Base-by-base conservation (phyloP, 2,113 vertebrate genomes). In the Dromas ardeola region DNA sequence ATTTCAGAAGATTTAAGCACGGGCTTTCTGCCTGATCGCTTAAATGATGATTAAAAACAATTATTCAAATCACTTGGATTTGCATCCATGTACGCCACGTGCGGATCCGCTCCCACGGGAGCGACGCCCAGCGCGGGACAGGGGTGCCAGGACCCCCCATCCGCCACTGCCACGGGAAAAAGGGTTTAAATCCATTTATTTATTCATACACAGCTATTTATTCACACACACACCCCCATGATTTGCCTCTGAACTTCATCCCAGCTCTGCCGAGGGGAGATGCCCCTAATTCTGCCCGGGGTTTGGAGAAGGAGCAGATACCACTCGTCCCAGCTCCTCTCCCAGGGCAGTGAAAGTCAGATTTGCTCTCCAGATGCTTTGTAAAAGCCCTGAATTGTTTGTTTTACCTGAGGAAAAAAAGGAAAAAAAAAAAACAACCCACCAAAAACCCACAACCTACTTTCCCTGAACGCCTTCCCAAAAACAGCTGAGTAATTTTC, bases 31-130 rank as follows among this genome's bases (percentile, higher is more conserved):
- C 53, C 66, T 56, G 38, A 85, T 82, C 43, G 78, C 61, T 91
- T 72, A 52, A 67, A 76, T 10, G 19, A 52, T 52, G 43, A 83
- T 77, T 80, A 85, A 52, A 76, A 77, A 27, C 85, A 85, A 85
- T 82, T 49, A 72, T 32, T 93, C 81, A 71, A 63, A 90, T 78
- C 6, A 3, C 27, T 58, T 34, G 52, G 77, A 81, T 91, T 87
- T 62, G 50, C 45, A 84, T 17, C 90, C 45, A 13, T 0, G 0
- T 36, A 17, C 1, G 0, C 25, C 21, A 23, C 0, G 2, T 26
- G 26, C 2, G 0, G 62, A 52, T 55, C 50, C 7, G 23, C 40
- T 58, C 62, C 76, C 65, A 5, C 0, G 9, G 53, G 29, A 3
- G 4, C 1, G 50, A 72, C 1, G 4, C 15, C 58, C 34, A 13